Evolutionary conservation across 2,113 vertebrate genomes (phyloP).

Genomic region (Psephotus haematonotus): DNA sequence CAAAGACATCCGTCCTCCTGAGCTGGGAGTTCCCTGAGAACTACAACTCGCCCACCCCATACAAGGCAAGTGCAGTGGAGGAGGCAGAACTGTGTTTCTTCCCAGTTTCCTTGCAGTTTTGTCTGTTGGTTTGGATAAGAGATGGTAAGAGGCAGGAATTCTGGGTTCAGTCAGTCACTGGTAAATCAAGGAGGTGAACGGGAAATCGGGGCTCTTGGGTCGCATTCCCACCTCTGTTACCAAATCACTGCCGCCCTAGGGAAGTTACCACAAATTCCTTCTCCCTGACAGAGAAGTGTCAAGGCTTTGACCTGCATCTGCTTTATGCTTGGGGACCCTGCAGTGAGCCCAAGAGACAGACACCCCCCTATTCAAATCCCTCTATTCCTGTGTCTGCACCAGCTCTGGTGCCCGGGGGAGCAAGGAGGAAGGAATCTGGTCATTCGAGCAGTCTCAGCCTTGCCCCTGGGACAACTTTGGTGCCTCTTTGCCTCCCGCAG

Average conservation of each 20-base stretch:
- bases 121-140: background rate
- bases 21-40: conserved; percentile 95
- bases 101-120: background rate
- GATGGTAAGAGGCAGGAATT: background rate
- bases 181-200: background rate
- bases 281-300: background rate
- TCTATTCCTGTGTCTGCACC: background rate
- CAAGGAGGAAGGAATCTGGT: background rate
- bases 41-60: conserved; percentile 82
- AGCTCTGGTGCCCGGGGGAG: background rate
- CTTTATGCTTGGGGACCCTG: background rate
- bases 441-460: background rate
- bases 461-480: background rate
- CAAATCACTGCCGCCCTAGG: background rate
- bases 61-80: conserved; percentile 79
- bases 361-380: background rate
- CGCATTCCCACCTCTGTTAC: background rate
- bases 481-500: conserved; percentile 54
- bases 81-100: background rate
- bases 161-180: background rate
- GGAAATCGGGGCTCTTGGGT: background rate
- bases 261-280: background rate
- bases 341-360: too few species aligned
- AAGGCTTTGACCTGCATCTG: background rate
- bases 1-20: conserved; percentile 91